Evolutionary conservation across 2,113 vertebrate genomes (phyloP).

Genomic region (Lepisosteus osseus): DNA sequence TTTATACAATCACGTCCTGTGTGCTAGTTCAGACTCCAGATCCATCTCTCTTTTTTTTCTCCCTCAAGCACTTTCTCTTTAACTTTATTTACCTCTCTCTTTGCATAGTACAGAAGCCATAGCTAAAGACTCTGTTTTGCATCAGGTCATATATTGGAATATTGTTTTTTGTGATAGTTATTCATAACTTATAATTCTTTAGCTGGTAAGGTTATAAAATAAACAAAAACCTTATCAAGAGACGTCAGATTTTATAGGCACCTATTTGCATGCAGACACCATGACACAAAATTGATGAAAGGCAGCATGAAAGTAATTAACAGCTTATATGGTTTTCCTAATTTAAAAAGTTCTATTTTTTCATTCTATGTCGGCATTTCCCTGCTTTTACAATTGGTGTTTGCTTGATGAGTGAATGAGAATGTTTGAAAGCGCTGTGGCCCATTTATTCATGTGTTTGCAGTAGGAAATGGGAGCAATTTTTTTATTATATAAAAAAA

Average conservation of each 20-base stretch:
- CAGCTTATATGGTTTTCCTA: constrained; percentile 23
- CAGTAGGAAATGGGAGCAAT: too few species aligned
- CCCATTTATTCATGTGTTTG: too few species aligned
- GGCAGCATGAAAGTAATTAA: constrained; percentile 27
- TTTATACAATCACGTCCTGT: background rate
- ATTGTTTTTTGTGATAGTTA: too few species aligned
- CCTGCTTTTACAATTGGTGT: constrained; percentile 15
- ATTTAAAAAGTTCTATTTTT: constrained; percentile 27
- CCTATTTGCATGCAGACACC: constrained; percentile 13
- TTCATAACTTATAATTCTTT: too few species aligned
- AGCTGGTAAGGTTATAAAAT: background rate
- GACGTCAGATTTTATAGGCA: constrained; percentile 9
- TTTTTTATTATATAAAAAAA: too few species aligned
- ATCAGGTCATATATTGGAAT: too few species aligned
- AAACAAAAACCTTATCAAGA: constrained; percentile 17
- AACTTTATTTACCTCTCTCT: too few species aligned
- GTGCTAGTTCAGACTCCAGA: too few species aligned
- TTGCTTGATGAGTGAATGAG: constrained; percentile 1
- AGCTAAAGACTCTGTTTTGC: too few species aligned
- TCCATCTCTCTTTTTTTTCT: too few species aligned
- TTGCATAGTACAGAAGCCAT: too few species aligned
- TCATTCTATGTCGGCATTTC: background rate
- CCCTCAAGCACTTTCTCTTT: too few species aligned
- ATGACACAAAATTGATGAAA: constrained; percentile 20
- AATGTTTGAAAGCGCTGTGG: background rate